Conservation (phyloP, 2,797 vertebrate genomes). For the Galagoides demidoff region DNA sequence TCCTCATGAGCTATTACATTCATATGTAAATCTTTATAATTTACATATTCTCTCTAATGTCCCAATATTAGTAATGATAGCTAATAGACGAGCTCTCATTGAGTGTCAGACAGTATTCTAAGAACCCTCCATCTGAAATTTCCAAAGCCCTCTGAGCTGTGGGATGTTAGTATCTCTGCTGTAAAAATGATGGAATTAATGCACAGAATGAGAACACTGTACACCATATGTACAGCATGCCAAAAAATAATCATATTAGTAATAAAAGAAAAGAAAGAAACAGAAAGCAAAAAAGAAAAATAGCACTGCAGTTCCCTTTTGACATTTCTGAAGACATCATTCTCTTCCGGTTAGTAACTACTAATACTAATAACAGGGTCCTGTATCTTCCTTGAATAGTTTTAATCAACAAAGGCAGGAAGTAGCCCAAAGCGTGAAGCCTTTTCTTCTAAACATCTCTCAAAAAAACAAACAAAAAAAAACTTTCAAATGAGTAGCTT, state of each 20-base stretch:
- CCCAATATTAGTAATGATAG: not conserved
- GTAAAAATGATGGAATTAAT: not conserved
- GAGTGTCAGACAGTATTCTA: not conserved
- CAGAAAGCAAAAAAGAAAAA: not conserved
- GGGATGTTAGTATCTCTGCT: not conserved
- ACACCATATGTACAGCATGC: not conserved
- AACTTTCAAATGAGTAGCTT: not conserved
- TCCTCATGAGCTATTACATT: not conserved
- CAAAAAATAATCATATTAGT: too few species aligned
- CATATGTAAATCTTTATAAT: not conserved
- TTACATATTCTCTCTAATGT: conserved; percentile 5
- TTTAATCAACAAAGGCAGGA: conserved; percentile 26
- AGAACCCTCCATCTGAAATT: not conserved
- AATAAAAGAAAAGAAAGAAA: not conserved
- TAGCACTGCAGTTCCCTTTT: not conserved
- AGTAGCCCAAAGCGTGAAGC: not conserved
- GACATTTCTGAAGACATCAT: not conserved
- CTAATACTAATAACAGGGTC: not conserved
- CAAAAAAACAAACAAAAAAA: conserved; percentile 33
- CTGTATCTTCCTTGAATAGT: not conserved
- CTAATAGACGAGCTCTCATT: not conserved
- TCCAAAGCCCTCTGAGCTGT: not conserved
- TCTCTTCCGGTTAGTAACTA: not conserved
- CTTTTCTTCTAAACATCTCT: not conserved
- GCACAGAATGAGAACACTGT: not conserved